Percentiles rank a stretch among this genome's conserved stretches.
phyloP scores from a whole-genome alignment of 2,888 invertebrate species.

The Hyles lineata region DNA sequence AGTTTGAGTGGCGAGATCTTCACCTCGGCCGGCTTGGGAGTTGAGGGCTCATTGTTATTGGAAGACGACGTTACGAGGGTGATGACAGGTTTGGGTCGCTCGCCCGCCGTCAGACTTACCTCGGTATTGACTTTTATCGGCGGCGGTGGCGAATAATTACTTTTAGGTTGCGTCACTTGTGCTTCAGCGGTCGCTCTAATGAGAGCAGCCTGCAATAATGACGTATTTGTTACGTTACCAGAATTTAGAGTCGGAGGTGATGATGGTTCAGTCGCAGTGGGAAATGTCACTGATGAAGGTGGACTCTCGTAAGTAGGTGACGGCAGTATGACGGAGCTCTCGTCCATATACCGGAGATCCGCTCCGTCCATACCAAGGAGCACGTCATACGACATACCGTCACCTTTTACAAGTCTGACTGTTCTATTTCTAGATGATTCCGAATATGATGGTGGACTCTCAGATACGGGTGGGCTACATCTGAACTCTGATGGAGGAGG shows the following conservation, averaged over 20 bases:
- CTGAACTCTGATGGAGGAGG: constrained; percentile 91
- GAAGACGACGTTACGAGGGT: constrained; percentile 85
- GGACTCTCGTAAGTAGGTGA: constrained; percentile 92
- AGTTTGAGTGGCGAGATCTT: constrained; percentile 71
- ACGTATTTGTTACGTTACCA: constrained; percentile 84
- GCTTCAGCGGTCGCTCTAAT: constrained; percentile 88
- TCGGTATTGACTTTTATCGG: constrained; percentile 89
- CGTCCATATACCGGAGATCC: constrained; percentile 96
- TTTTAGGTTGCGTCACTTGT: constrained; percentile 74
- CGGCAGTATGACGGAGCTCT: constrained; percentile 92
- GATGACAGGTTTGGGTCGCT: constrained; percentile 85
- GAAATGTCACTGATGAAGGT: constrained; percentile 87
- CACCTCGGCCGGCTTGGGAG: constrained; percentile 66
- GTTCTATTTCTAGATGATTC: constrained; percentile 83
- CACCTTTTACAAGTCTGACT: constrained; percentile 83
- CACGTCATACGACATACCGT: constrained; percentile 89
- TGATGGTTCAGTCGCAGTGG: constrained; percentile 86
- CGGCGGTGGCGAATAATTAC: constrained; percentile 69
- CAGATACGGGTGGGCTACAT: constrained; percentile 87
- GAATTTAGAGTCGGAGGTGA: constrained; percentile 84
- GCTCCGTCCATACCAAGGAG: constrained; percentile 92
- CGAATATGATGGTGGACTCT: constrained; percentile 85
- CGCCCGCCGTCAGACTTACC: constrained; percentile 87
- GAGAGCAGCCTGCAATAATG: constrained; percentile 89
- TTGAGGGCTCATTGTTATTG: constrained; percentile 74